Base-by-base conservation (phyloP, 2,888 invertebrate genomes). In the Leucania comma region DNA sequence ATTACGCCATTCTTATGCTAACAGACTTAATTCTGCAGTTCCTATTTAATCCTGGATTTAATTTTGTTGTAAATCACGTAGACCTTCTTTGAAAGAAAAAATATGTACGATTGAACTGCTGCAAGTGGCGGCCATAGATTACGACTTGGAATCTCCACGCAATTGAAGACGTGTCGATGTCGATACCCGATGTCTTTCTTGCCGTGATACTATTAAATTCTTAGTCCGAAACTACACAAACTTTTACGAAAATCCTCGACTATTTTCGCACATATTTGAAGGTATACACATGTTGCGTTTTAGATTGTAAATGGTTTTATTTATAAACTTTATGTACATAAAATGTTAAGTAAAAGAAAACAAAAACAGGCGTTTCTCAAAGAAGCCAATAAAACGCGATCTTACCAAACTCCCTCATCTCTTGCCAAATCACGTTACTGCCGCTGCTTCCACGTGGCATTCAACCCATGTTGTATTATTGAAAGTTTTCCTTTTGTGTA, bases 21-120 rank as follows among this genome's bases (percentile, higher is more conserved):
- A 10, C 17, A 26, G n/a, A 17, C 8, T 51, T 22, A 17, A n/a
- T 48, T 32, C 14, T 24, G 4, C 29, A 50, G 50, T 20, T 64
- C 17, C 12, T 29, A 42, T 63, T 26, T 3, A 26, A 38, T 24
- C 2, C n/a, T 22, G 0, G 1, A 26, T 22, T 42, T 20, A 62
- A 51, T 42, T 48, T 63, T 20, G 24, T 53, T 42, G 26, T 29
- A 35, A 65, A 42, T 38, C 24, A 63, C 51, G n/a, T 64, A n/a
- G n/a, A 24, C 6, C 10, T 17, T 17, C 3, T 46, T 35, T 24
- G 10, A 26, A 20, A 68, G 14, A 35, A 20, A 46, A 32, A 42
- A 32, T 42, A 29, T 53, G 29, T 35, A 32, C 46, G 9, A 38
- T 22, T 29, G 29, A 14, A 29, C 42, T 12, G 24, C 65, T 64